Base-by-base conservation (phyloP, 2,797 vertebrate genomes). In the Crenichthys baileyi region DNA sequence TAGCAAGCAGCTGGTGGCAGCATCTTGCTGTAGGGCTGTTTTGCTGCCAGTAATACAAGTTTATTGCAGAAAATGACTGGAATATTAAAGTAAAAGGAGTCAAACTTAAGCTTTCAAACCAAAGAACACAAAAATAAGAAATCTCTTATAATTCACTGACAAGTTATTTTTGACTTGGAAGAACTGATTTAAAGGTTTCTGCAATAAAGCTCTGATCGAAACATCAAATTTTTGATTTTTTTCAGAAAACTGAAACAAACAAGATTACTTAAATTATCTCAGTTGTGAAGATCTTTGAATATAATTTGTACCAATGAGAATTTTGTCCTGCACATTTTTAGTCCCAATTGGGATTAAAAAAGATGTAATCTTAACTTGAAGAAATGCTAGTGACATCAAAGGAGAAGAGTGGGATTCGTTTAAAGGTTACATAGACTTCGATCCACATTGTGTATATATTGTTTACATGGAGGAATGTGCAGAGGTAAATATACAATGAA, bases 401-500 rank as follows among this genome's bases (percentile, higher is more conserved):
- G 39, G 20, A 22, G 18, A 4, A 3, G 5, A 53, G 51, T 53
- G 2, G 18, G 1, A 5, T 65, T 65, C 39, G 31, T 39, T 39
- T 39, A 67, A 1, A 41, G 31, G 31, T 8, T 63, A 31, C 16
- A 46, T 53, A 16, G 51, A 4, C 18, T 39, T 39, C 16, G 7
- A 20, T 22, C 20, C 18, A 65, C 16, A 63, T 39, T 63, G 77
- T 87, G 39, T 58, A n/a, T 77, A 60, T 36, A 65, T 29, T 22
- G 15, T 73, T 46, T 53, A 68, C 41, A 36, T 51, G 3, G 18
- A 41, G 70, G 41, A 58, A 9, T 36, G 13, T 2, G 39, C n/a
- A 73, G 22, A 67, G 0, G 44, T 48, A 77, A 72, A 80, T n/a
- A 65, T 22, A 6, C 75, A 70, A 70, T 26, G 24, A 71, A 81